phyloP scores from a whole-genome alignment of 2,797 vertebrate genomes.

The Eurystomus glaucurus region DNA sequence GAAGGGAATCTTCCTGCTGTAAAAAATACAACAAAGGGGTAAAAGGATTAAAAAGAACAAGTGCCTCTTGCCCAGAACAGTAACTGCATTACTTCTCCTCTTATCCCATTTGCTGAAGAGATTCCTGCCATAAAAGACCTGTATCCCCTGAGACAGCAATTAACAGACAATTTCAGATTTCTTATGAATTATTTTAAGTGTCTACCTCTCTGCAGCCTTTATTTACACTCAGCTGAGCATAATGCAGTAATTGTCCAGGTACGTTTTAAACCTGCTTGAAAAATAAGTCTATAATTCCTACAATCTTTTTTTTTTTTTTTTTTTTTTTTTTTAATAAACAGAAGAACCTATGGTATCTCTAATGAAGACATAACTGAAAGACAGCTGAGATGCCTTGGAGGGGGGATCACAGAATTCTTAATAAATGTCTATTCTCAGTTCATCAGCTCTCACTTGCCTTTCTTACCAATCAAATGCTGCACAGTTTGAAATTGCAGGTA shows the following conservation, averaged over 20 bases:
- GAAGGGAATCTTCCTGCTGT: not conserved
- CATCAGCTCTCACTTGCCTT: not conserved
- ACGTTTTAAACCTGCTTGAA: not conserved
- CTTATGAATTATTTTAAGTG: not conserved
- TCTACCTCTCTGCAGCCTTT: not conserved
- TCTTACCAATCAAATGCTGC: not conserved
- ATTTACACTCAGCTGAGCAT: not conserved
- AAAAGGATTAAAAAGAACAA: not conserved
- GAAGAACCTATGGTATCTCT: not conserved
- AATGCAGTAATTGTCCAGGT: conserved; percentile 2
- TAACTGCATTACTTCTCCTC: not conserved
- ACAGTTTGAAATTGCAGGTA: not conserved
- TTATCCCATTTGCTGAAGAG: not conserved
- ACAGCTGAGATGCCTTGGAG: not conserved
- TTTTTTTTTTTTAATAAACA: not conserved
- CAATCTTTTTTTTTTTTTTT: not conserved
- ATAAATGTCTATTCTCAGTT: not conserved
- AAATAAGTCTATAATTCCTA: not conserved
- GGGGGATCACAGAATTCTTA: not conserved
- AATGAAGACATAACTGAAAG: not conserved
- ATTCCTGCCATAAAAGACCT: not conserved
- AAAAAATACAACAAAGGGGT: not conserved
- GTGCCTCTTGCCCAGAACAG: not conserved
- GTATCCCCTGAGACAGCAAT: conserved; percentile 11
- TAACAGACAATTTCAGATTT: conserved; percentile 8